phyloP scores from a whole-genome alignment of 2,888 invertebrate species.

The Drosophila paramelanica region DNA sequence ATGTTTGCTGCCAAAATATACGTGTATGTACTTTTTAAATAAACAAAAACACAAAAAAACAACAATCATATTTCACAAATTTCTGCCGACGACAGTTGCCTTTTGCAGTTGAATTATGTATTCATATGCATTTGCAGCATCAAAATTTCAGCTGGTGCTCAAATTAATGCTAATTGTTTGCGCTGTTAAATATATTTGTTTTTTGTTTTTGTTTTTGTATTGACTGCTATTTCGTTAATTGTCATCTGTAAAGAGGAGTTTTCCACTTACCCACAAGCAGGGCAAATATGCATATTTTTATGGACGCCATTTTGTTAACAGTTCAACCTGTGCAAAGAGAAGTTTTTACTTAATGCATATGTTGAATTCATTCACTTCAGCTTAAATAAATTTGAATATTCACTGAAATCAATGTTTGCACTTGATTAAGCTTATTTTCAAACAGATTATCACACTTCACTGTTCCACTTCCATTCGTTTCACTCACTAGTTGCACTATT shows the following conservation, averaged over 20 bases:
- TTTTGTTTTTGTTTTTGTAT: conserved; percentile 22
- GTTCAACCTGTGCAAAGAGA: conserved; percentile 58
- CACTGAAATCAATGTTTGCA: conserved; percentile 4
- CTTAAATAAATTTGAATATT: conserved; percentile 1
- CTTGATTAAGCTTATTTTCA: neutral
- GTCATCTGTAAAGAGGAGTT: conserved; percentile 55
- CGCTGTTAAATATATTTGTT: conserved; percentile 19
- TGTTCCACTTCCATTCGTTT: conserved; percentile 39
- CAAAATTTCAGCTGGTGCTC: conserved; percentile 34
- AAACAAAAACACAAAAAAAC: conserved; percentile 6
- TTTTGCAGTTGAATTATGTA: conserved; percentile 45
- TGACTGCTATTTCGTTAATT: conserved; percentile 50
- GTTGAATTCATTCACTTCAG: neutral
- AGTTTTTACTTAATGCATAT: conserved; percentile 11
- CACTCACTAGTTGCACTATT: conserved; percentile 22
- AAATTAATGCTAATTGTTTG: conserved; percentile 59
- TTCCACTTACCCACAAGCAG: conserved; percentile 78
- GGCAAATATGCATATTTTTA: conserved; percentile 81
- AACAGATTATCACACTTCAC: conserved; percentile 29
- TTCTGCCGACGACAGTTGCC: conserved; percentile 37
- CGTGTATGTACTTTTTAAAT: conserved; percentile 25
- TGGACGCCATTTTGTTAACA: conserved; percentile 73
- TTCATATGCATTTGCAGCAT: conserved; percentile 22
- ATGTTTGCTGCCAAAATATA: conserved; percentile 17
- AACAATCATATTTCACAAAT: conserved; percentile 11